Percentiles rank a stretch among this genome's conserved stretches.
Conservation (phyloP, 2,888 invertebrate species). For the Petrolisthes manimaculis region DNA sequence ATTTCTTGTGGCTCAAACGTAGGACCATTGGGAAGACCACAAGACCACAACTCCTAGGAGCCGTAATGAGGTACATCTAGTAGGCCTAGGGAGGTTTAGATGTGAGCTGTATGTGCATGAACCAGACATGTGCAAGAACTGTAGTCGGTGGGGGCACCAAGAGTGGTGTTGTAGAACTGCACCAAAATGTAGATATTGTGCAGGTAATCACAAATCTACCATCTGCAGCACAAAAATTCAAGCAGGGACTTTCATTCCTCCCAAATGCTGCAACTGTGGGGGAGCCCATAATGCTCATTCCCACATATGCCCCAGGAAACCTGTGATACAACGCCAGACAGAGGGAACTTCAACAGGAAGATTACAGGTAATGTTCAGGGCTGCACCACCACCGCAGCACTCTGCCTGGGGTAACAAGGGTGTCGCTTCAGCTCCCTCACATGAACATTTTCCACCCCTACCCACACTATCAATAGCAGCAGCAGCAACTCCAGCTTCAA, state of each 20-base stretch:
- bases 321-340: neutral
- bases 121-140: neutral
- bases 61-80: neutral
- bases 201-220: neutral
- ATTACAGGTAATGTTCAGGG: neutral
- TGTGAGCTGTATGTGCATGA: neutral
- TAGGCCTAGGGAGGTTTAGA: too few relatives aligned
- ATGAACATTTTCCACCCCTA: neutral
- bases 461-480: neutral
- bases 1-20: neutral
- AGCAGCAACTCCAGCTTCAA: neutral
- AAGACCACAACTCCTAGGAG: neutral
- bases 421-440: neutral
- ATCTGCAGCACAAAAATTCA: neutral
- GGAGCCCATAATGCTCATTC: constrained; percentile 4
- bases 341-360: neutral
- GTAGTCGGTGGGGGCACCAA: neutral
- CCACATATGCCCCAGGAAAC: neutral
- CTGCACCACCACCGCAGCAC: neutral
- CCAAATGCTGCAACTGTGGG: constrained; percentile 10
- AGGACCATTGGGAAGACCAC: neutral
- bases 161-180: neutral
- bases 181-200: neutral
- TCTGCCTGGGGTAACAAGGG: neutral
- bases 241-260: neutral